Evolutionary conservation across 2,888 invertebrate genomes (phyloP).

Genomic region (Ceramica pisi): DNA sequence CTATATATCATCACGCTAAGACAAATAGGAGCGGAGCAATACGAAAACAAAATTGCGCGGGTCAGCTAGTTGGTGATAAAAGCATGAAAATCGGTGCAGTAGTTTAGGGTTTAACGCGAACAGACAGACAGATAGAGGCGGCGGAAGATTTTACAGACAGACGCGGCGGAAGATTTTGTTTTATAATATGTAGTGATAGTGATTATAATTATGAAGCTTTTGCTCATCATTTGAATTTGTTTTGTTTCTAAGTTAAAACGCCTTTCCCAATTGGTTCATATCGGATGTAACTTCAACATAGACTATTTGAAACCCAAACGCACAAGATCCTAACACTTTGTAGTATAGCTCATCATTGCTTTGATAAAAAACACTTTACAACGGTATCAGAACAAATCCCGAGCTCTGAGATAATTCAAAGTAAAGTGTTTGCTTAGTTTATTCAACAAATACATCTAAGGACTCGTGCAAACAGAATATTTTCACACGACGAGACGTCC

Average conservation of each 20-base stretch:
- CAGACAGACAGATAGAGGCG: too few relatives aligned
- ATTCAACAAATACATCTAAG: conserved; percentile 19
- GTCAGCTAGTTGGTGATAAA: too few relatives aligned
- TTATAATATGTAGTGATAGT: too few relatives aligned
- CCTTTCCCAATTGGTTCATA: background rate
- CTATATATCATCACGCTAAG: too few relatives aligned
- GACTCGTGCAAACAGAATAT: conserved; percentile 19
- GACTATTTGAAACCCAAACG: background rate
- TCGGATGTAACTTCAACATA: background rate
- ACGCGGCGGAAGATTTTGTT: too few relatives aligned
- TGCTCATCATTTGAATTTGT: background rate
- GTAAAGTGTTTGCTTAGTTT: conserved; percentile 32
- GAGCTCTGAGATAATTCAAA: conserved; percentile 18
- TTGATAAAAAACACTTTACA: conserved; percentile 5
- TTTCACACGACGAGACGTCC: background rate
- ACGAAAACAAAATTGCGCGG: too few relatives aligned
- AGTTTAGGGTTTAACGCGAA: too few relatives aligned
- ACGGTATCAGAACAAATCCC: conserved; percentile 7
- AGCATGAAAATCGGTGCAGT: too few relatives aligned
- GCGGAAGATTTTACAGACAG: too few relatives aligned
- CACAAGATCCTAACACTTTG: background rate
- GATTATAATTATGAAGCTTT: background rate
- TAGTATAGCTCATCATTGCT: background rate
- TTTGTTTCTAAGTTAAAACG: background rate
- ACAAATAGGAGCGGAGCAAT: too few relatives aligned